A percentile compares a stretch with the other conserved stretches of the same genome.
Conservation (phyloP, 2,113 vertebrate genomes). For the mouse (Mus musculus) region GRCm39 chr1:182899501-182900000, state of each 20-base stretch:
- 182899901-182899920: not conserved
- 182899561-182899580: not conserved
- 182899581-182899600: not conserved
- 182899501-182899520: not conserved
- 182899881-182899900: not conserved
- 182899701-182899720: not conserved
- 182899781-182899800: not conserved
- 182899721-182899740: not conserved
- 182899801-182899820: slow-evolving; percentile 44
- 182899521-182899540: not conserved
- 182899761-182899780: not conserved
- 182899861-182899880: not conserved
- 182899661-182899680: not conserved
- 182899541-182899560: not conserved
- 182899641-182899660: not conserved
- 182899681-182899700: slow-evolving; percentile 2
- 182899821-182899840: not conserved
- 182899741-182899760: slow-evolving; percentile 8
- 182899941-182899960: not conserved
- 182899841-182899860: slow-evolving; percentile 7
- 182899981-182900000: not conserved
- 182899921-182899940: not conserved
- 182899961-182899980: not conserved
- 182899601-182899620: not conserved
- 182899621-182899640: not conserved